Evolutionary conservation across 2,113 vertebrate genomes (phyloP), one percentile per base, ranked within the genome.

Genomic region (rabbit (Oryctolagus cuniculus)): DNA sequence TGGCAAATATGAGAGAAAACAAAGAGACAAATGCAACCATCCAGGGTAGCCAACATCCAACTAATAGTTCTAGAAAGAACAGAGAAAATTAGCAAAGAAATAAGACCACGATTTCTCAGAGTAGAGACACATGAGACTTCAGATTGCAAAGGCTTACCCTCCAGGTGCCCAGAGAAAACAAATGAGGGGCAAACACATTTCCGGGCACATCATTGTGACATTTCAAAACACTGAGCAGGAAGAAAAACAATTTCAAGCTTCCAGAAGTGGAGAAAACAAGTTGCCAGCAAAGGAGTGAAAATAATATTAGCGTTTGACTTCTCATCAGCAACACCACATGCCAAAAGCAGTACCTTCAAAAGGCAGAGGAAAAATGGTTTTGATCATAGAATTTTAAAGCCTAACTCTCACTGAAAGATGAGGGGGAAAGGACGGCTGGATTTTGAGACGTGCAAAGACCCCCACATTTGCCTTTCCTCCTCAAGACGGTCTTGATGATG

Each of bases 141-240:
- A 89, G 55, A 77, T 31, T 72, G 44, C 81, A 91, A 87, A 29
- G 29, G 25, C 27, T n/a, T 51, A 89, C 75, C 31, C 16, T 85
- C 64, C 53, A 75, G 36, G 61, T 80, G 53, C n/a, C 85, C n/a
- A 94, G 80, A 17, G 89, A 96, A 44, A 95, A 93, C 77, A 91
- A 29, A 92, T 51, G 25, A 64, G 75, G 21, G 24, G 21, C 86
- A 90, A 81, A 58, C 51, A 89, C 19, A 87, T 16, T 91, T 91
- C 73, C 87, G 29, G 81, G 85, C 22, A 92, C 38, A 89, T 86
- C 89, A 88, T 2, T 89, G 49, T 91, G 58, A 55, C 87, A 96
- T 91, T 96, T 86, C 55, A 94, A 87, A 97, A 94, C 58, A 82
- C 24, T 34, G 53, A 70, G n/a, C 74, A 83, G 38, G 31, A 92